These are phyloP conservation scores for Axinella damicornis DNA, from an alignment of 37 sponge, comb jelly and placozoan genomes.

Conservation along the genomic window DNA sequence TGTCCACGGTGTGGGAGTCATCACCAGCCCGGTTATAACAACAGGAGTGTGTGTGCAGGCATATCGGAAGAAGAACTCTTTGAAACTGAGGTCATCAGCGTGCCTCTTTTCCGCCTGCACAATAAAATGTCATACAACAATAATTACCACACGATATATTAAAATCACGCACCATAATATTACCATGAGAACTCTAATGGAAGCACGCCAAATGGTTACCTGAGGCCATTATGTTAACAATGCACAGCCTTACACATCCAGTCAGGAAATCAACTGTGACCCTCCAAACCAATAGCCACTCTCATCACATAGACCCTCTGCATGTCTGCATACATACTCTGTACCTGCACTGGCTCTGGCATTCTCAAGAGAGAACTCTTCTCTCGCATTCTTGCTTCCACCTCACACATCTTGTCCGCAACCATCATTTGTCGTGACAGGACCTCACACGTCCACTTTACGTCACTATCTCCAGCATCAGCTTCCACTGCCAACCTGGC, in stretches of 20 bases:
- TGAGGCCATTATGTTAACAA: no score
- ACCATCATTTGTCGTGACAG: conserved; percentile 22
- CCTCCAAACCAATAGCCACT: no score
- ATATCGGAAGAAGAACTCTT: conserved; percentile 58
- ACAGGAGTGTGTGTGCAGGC: conserved; percentile 68
- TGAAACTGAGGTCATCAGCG: conserved; percentile 26
- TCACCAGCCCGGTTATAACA: conserved; percentile 74
- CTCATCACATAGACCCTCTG: no score
- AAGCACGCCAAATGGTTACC: no score
- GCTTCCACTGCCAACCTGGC: neutral
- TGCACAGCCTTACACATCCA: no score
- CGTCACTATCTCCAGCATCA: neutral
- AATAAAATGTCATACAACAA: no score
- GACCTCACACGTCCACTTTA: conserved; percentile 20
- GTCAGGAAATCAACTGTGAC: no score
- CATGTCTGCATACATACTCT: neutral
- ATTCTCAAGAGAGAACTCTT: neutral
- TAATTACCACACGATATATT: no score
- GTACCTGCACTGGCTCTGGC: conserved; percentile 21
- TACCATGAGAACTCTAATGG: no score
- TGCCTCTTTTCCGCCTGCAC: conserved; percentile 64
- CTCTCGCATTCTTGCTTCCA: neutral
- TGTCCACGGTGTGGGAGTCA: conserved; percentile 65
- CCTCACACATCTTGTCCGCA: neutral
- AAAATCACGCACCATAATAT: no score